phyloP scores from a whole-genome alignment of 1,140 invertebrate genomes.

The Micrasema minimum region DNA sequence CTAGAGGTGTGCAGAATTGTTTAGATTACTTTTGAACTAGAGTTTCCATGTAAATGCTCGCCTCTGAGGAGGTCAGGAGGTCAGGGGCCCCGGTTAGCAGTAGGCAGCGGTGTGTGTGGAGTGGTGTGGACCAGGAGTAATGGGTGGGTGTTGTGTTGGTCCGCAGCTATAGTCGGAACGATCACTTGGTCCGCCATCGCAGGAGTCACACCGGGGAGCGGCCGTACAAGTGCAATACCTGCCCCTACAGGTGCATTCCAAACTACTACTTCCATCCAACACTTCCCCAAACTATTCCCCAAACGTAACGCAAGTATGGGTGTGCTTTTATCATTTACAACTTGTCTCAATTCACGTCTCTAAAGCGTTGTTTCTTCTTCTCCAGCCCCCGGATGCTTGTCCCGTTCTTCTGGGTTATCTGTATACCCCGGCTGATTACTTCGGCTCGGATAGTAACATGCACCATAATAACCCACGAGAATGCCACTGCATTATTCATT shows the following conservation, averaged over 20 bases:
- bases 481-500: no score
- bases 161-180: constrained; percentile 57
- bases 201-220: constrained; percentile 76
- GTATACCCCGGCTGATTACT: no score
- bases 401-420: no score
- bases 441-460: no score
- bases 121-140: constrained; percentile 32
- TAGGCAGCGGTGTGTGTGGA: neutral
- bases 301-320: constrained; percentile 25
- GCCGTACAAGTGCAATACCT: constrained; percentile 72
- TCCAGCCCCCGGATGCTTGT: constrained; percentile 2
- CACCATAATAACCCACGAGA: no score
- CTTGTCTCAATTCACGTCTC: constrained; percentile 21
- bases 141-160: constrained; percentile 49
- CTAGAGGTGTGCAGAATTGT: no score
- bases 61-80: no score
- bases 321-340: constrained; percentile 28
- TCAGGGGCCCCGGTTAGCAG: no score
- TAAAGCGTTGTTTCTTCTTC: constrained; percentile 31
- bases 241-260: constrained; percentile 56
- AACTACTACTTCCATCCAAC: constrained; percentile 11
- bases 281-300: constrained; percentile 5
- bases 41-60: no score
- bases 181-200: constrained; percentile 70
- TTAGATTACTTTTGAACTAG: no score